Base-by-base conservation (phyloP, 2,797 vertebrate species). In the Petrocephalus schoutedeni region DNA sequence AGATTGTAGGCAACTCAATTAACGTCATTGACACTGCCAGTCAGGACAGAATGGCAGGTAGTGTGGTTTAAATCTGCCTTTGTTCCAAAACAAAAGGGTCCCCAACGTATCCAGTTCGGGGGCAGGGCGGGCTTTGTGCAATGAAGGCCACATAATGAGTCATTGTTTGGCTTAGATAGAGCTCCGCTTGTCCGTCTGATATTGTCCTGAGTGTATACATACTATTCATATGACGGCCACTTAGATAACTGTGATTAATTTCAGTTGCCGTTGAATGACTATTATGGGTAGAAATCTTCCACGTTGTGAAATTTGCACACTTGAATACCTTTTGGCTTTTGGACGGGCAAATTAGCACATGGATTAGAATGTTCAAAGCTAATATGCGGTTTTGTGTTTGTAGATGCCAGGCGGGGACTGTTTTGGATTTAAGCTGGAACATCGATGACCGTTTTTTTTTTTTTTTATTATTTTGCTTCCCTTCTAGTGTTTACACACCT, bases 91-190 rank as follows among this genome's bases (percentile, higher is more conserved):
- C 96, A 98, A 98, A 97, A 96, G 96, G 92, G 94, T 95, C 96
- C 89, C 95, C 93, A 90, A 93, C 94, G 94, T 96, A 96, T 96
- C 97, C 93, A 94, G 93, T 92, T 93, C 91, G 94, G 95, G 71
- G 95, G 96, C 94, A 96, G 95, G 95, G 91, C 94, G 93, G 92
- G 94, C 94, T 96, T 97, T 97, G 96, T 98, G 93, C 95, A 95
- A 94, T 90, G 88, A 92, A 94, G 94, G 92, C 96, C 95, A 94
- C 95, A 97, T 97, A 97, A 96, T 97, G 96, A 97, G 94, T 97
- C 96, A 98, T 97, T 97, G 95, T 98, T 97, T 97, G 96, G 96
- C 96, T 95, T 96, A 95, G 96, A 96, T 96, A 96, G 88, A 92
- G 94, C 94, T 94, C 92, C 97, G 92, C 97, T 97, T 97, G 95